Base-by-base conservation (phyloP, 2,888 invertebrate genomes). In the Pyrrhia umbra region DNA sequence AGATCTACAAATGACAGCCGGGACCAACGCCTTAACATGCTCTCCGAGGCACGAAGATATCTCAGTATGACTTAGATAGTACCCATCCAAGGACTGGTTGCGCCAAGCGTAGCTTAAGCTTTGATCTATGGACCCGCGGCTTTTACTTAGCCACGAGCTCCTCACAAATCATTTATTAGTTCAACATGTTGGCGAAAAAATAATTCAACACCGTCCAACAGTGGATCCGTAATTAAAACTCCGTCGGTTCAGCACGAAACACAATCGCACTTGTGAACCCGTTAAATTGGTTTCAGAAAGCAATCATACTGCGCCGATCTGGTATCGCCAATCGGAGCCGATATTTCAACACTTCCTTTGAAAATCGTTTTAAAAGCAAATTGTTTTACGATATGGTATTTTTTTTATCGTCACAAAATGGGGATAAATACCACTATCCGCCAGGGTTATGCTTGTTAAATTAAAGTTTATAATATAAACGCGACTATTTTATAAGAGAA, bases 261-360 rank as follows among this genome's bases (percentile, higher is more conserved):
- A 56, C 62, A 60, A 56, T 57, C 16, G 45, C 9, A 47, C 42
- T 34, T 37, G 9, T 30, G 13, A 34, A 10, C 6, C 40, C 45
- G 20, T 75, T 51, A 62, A 67, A 77, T 69, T 72, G 63, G 49
- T 57, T 70, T 52, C 25, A n/a, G 39, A 67, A 67, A 73, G 63
- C 69, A 67, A 78, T 79, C 76, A 77, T 50, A 42, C 18, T 23
- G 34, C 39, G 42, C n/a, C 43, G 18, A 58, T 52, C 62, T 45
- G 43, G 43, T 61, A 77, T 66, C 62, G 62, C 21, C 45, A 45
- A 69, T 54, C 59, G 37, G 60, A 47, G 21, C 68, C 65, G 69
- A 81, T 82, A 81, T 75, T 72, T 80, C 75, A 66, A 74, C 77
- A 76, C 72, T 65, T 78, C 42, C 71, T 58, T 69, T 42, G 34